A percentile compares a stretch with the other conserved stretches of the same genome.
Conservation (phyloP, 1,140 invertebrate species). For the Trichonephila clavata region DNA sequence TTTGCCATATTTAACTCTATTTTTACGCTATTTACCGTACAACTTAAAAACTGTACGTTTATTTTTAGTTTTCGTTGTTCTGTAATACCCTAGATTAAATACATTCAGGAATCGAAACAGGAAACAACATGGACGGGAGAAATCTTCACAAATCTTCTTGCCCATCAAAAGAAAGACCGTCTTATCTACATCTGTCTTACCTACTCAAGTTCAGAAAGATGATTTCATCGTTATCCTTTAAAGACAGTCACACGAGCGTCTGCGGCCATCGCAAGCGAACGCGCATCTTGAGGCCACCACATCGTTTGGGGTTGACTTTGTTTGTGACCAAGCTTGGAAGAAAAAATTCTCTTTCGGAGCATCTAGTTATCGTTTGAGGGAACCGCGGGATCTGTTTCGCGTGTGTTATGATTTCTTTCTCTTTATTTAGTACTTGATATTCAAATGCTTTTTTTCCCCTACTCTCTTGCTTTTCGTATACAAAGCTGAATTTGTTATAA, state of each 20-base stretch:
- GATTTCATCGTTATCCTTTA: not conserved
- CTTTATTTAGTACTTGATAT: not conserved
- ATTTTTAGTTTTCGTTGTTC: not conserved
- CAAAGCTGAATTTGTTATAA: not conserved
- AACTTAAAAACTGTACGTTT: not conserved
- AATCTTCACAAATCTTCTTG: not conserved
- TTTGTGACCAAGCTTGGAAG: not conserved
- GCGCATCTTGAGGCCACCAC: not conserved
- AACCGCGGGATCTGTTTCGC: not conserved
- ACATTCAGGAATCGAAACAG: not conserved
- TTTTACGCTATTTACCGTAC: too few species aligned
- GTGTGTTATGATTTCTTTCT: not conserved
- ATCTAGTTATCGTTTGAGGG: constrained; percentile 8
- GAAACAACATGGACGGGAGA: not conserved
- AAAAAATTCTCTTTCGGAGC: not conserved
- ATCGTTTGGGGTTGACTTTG: not conserved
- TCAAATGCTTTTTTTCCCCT: not conserved
- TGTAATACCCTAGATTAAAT: not conserved
- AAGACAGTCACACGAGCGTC: not conserved
- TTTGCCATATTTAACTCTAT: too few species aligned
- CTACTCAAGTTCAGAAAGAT: constrained; percentile 12
- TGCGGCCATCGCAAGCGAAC: not conserved
- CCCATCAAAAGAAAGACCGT: constrained; percentile 7
- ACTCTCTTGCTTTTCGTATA: not conserved
- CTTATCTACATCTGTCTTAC: constrained; percentile 46